These are phyloP conservation scores for Leucophenga varia DNA, from an alignment of 1,140 invertebrate species.

Conservation along the genomic window DNA sequence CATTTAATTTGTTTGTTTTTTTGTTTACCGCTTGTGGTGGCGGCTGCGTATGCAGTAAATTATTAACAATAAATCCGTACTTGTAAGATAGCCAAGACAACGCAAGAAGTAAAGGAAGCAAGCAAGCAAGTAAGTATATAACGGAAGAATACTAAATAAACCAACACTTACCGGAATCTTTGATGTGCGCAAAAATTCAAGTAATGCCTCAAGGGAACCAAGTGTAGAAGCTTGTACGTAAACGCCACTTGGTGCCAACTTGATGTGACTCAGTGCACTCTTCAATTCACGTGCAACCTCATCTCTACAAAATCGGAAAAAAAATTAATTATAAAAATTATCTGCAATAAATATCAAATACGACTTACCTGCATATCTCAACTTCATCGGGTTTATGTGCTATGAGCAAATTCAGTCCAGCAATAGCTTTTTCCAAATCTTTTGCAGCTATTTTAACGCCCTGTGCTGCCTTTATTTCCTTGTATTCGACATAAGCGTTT, in stretches of 20 bases:
- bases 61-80: no score
- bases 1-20: no score
- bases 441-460: slow-evolving; percentile 98
- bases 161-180: slow-evolving; percentile 86
- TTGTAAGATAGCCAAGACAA: no score
- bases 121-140: no score
- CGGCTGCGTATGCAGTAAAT: no score
- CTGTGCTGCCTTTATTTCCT: slow-evolving; percentile 93
- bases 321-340: not conserved
- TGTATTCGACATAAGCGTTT: slow-evolving; percentile 95
- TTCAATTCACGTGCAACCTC: slow-evolving; percentile 81
- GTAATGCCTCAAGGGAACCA: slow-evolving; percentile 94
- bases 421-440: slow-evolving; percentile 96
- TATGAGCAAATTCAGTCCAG: slow-evolving; percentile 84
- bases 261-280: slow-evolving; percentile 88
- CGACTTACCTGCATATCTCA: slow-evolving; percentile 68
- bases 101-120: no score
- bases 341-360: not conserved
- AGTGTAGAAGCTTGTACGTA: slow-evolving; percentile 99
- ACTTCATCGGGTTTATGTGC: slow-evolving; percentile 93
- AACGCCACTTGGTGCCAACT: slow-evolving; percentile 88
- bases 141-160: no score
- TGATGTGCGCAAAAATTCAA: slow-evolving; percentile 92
- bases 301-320: slow-evolving; percentile 60
- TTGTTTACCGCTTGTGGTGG: no score